These are phyloP conservation scores for Rhinichthys osculus DNA, from an alignment of 2,797 vertebrate species.

Conservation along the genomic window DNA sequence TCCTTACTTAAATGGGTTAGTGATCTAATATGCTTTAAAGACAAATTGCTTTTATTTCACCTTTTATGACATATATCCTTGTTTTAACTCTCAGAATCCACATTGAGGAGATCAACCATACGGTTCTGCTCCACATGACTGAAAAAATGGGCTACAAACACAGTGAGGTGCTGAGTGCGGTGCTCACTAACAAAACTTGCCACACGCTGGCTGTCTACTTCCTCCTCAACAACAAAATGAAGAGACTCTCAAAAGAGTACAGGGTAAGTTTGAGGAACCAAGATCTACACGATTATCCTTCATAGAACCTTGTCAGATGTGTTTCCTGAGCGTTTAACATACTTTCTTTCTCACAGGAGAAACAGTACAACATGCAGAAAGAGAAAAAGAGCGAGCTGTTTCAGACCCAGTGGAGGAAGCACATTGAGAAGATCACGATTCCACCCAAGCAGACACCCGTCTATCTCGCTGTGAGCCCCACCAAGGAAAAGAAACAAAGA, in stretches of 20 bases:
- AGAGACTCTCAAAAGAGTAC: conserved; percentile 86
- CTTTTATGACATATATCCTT: neutral
- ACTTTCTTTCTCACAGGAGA: conserved; percentile 75
- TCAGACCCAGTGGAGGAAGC: conserved; percentile 90
- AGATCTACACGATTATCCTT: neutral
- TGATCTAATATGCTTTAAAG: neutral
- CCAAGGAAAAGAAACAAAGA: conserved; percentile 87
- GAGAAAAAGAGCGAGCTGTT: conserved; percentile 88
- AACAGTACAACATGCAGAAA: conserved; percentile 82
- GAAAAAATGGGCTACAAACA: conserved; percentile 94
- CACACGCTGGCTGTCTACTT: conserved; percentile 94
- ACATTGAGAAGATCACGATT: conserved; percentile 87
- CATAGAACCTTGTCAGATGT: too few relatives aligned
- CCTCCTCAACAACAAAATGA: conserved; percentile 95
- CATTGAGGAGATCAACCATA: conserved; percentile 95
- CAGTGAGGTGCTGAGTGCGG: conserved; percentile 93
- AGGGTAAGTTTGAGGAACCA: conserved; percentile 69
- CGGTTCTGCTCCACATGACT: conserved; percentile 93
- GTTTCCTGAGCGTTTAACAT: neutral
- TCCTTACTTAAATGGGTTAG: conserved; percentile 93
- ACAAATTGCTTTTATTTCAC: neutral
- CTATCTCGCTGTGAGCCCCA: conserved; percentile 84
- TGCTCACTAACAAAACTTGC: conserved; percentile 95
- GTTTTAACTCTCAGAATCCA: conserved; percentile 82
- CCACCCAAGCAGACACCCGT: conserved; percentile 87